Conservation (phyloP, 2,113 vertebrate genomes). For the Ochotona curzoniae region DNA sequence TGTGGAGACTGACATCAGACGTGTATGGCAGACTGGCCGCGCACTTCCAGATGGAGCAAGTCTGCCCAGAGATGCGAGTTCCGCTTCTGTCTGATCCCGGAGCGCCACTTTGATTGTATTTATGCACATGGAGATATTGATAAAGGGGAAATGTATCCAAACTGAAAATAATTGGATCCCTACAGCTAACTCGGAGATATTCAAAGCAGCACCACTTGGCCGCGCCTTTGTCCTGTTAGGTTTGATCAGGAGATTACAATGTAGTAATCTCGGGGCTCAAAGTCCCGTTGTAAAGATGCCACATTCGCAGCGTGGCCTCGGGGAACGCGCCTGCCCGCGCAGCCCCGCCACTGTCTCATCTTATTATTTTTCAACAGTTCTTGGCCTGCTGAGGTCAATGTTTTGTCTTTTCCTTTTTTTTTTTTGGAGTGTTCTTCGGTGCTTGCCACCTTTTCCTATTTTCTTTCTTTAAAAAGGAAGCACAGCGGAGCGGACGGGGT, state of each 20-base stretch:
- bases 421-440: slow-evolving; percentile 81
- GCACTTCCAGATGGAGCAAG: neutral
- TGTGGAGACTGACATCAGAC: neutral
- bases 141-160: slow-evolving; percentile 71
- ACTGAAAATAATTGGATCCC: slow-evolving; percentile 58
- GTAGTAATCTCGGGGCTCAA: slow-evolving; percentile 58
- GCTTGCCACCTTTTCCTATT: slow-evolving; percentile 82
- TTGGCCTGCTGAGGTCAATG: slow-evolving; percentile 86
- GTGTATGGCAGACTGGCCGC: slow-evolving; percentile 45
- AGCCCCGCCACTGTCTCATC: slow-evolving; percentile 23
- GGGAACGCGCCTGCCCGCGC: slow-evolving; percentile 71
- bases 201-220: slow-evolving; percentile 59
- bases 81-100: slow-evolving; percentile 26
- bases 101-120: slow-evolving; percentile 71
- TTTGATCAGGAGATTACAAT: slow-evolving; percentile 78
- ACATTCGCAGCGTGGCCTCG: slow-evolving; percentile 67
- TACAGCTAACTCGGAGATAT: neutral
- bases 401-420: slow-evolving; percentile 83
- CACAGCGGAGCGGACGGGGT: neutral
- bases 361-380: slow-evolving; percentile 79
- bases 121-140: slow-evolving; percentile 72
- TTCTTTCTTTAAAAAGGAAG: slow-evolving; percentile 67
- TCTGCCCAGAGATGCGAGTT: neutral
- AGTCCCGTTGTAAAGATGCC: slow-evolving; percentile 74
- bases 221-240: slow-evolving; percentile 65